Evolutionary conservation across 2,888 invertebrate species (phyloP).

Genomic region (Thecophora atra): DNA sequence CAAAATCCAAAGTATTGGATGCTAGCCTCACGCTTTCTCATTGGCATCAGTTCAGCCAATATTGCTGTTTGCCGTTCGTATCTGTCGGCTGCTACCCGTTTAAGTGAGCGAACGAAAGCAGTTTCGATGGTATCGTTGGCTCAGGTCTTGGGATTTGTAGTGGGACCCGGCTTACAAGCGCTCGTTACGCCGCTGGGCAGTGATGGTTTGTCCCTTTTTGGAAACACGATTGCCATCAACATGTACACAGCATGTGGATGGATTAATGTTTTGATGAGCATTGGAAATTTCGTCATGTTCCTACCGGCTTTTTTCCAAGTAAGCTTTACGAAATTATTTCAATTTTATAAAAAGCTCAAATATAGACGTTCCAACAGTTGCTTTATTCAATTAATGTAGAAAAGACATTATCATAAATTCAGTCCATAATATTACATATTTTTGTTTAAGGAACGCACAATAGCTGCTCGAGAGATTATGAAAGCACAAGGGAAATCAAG

Average conservation of each 20-base stretch:
- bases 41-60: slow-evolving; percentile 85
- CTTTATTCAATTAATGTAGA: not conserved
- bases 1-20: slow-evolving; percentile 77
- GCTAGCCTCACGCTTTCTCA: slow-evolving; percentile 79
- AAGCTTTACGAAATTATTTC: slow-evolving; percentile 29
- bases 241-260: slow-evolving; percentile 91
- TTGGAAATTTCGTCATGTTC: slow-evolving; percentile 77
- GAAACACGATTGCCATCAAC: slow-evolving; percentile 73
- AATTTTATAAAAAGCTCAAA: too few species aligned
- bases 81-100: slow-evolving; percentile 83
- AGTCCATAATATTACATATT: not conserved
- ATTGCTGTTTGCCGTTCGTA: slow-evolving; percentile 86
- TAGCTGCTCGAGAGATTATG: slow-evolving; percentile 84
- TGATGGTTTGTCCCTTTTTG: slow-evolving; percentile 70
- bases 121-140: slow-evolving; percentile 86
- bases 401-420: not conserved
- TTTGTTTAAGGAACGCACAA: slow-evolving; percentile 70
- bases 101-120: slow-evolving; percentile 81
- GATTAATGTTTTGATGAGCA: slow-evolving; percentile 81
- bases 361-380: too few species aligned
- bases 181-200: slow-evolving; percentile 81
- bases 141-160: slow-evolving; percentile 86
- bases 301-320: slow-evolving; percentile 79
- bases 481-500: slow-evolving; percentile 74
- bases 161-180: slow-evolving; percentile 86